Base-by-base conservation (phyloP, 2,888 invertebrate genomes). In the Hypena proboscidalis region DNA sequence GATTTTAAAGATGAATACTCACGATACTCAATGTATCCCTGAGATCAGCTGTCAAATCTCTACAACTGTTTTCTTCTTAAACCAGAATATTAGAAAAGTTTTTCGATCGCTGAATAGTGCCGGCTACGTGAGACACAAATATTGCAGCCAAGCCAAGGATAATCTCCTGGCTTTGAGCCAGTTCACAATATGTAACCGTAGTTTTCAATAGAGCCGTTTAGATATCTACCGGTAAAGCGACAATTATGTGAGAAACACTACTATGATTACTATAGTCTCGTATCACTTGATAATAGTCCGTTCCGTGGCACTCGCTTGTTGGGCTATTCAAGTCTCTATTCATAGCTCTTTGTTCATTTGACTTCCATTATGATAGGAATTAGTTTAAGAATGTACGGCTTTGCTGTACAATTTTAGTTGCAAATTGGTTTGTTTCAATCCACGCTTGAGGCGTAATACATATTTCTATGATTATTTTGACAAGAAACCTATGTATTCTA, bases 21-120 rank as follows among this genome's bases (percentile, higher is more conserved):
- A 25, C 25, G 11, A 25, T 11, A 34, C 25, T 8, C 25, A 6
- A 17, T 17, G 17, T 25, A 10, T 50, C 63, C 57, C 54, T 62
- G 35, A 65, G 70, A 68, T 74, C 70, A 67, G 53, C 60, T 73
- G 67, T 75, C 74, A 75, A 77, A 80, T 78, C 71, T 70, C 67
- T 66, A 51, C 60, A 73, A 74, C 75, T 80, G 79, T 80, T 75
- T 80, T 75, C 77, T 68, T 71, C 74, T 72, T 74, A 66, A 66
- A 75, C 77, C 69, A 72, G 80, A 86, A 88, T 89, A 89, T 89
- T 86, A 88, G 85, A 88, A 90, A 90, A 90, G 85, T 89, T 90
- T 89, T 88, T 85, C 89, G 82, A 87, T 87, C 77, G 67, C 76
- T 77, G 82, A 85, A 89, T 84, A 80, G 78, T 79, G 74, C 66